Conservation (phyloP, 2,797 vertebrate species). For the Etheostoma nigrum region DNA sequence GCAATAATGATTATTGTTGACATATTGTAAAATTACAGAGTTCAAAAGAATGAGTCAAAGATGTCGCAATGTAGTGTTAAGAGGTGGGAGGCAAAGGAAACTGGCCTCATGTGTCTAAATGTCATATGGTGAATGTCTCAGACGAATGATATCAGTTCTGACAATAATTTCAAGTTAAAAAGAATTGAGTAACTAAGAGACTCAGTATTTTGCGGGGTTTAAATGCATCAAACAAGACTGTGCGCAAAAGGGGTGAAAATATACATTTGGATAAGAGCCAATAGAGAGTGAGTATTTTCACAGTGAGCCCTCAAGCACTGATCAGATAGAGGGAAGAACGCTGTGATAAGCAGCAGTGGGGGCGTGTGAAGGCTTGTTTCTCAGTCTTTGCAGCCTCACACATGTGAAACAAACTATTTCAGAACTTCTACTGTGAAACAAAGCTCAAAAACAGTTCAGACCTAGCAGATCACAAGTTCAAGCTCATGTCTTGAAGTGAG, state of each 20-base stretch:
- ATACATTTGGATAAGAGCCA: conserved; percentile 7
- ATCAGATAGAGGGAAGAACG: conserved; percentile 68
- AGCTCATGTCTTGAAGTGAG: conserved; percentile 35
- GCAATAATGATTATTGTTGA: neutral
- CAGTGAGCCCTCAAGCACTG: conserved; percentile 41
- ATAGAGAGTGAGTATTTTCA: conserved; percentile 18
- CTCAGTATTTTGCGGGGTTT: neutral
- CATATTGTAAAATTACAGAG: neutral
- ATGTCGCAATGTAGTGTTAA: conserved; percentile 6
- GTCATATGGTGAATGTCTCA: conserved; percentile 21
- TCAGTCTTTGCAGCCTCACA: conserved; percentile 6
- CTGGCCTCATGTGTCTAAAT: conserved; percentile 32
- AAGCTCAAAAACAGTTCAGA: conserved; percentile 46
- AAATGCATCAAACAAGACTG: neutral
- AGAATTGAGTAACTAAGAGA: conserved; percentile 2
- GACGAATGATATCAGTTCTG: conserved; percentile 2
- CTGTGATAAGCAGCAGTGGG: conserved; percentile 54
- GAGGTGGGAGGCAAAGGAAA: conserved; percentile 43
- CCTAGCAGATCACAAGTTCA: conserved; percentile 22
- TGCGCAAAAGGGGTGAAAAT: conserved; percentile 2
- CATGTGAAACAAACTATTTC: conserved; percentile 36
- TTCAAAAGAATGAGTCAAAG: neutral
- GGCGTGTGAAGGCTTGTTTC: conserved; percentile 74
- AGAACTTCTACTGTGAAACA: conserved; percentile 28
- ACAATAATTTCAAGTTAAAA: conserved; percentile 5